These are phyloP conservation scores for Drosophila helvetica DNA, from an alignment of 2,888 invertebrate genomes.

Conservation along the genomic window DNA sequence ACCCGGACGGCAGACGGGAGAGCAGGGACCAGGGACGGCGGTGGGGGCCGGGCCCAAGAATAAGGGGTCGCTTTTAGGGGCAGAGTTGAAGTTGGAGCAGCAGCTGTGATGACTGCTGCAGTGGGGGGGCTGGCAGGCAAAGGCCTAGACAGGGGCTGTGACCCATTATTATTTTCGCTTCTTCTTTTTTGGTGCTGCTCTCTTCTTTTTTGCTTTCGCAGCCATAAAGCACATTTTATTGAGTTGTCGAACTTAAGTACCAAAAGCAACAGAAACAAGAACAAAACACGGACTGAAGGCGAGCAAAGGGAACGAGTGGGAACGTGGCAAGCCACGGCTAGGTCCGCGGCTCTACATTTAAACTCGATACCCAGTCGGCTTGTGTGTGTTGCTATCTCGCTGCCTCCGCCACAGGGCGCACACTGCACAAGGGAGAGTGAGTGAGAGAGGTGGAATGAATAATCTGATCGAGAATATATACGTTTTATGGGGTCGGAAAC, in stretches of 20 bases:
- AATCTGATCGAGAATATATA: too few species aligned
- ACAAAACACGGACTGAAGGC: slow-evolving; percentile 5
- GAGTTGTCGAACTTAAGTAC: slow-evolving; percentile 82
- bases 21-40: not conserved
- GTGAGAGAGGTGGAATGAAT: too few species aligned
- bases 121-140: slow-evolving; percentile 44
- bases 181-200: slow-evolving; percentile 23
- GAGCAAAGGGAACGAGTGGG: slow-evolving; percentile 9
- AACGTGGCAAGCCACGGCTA: too few species aligned
- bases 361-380: too few species aligned
- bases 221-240: slow-evolving; percentile 83
- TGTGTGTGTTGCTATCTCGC: too few species aligned
- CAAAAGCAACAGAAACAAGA: slow-evolving; percentile 46
- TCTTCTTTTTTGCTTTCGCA: slow-evolving; percentile 53
- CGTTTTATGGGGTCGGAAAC: too few species aligned
- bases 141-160: slow-evolving; percentile 53
- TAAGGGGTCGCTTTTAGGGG: slow-evolving; percentile 13
- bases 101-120: slow-evolving; percentile 32
- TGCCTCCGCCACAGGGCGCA: too few species aligned
- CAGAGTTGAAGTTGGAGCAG: slow-evolving; percentile 44
- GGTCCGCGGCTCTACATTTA: too few species aligned
- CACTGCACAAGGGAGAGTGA: too few species aligned
- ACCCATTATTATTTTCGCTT: slow-evolving; percentile 61
- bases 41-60: not conserved
- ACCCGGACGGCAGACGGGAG: not conserved